These are phyloP conservation scores for Phodopus roborovskii DNA, from an alignment of 2,113 vertebrate genomes.

Conservation along the genomic window DNA sequence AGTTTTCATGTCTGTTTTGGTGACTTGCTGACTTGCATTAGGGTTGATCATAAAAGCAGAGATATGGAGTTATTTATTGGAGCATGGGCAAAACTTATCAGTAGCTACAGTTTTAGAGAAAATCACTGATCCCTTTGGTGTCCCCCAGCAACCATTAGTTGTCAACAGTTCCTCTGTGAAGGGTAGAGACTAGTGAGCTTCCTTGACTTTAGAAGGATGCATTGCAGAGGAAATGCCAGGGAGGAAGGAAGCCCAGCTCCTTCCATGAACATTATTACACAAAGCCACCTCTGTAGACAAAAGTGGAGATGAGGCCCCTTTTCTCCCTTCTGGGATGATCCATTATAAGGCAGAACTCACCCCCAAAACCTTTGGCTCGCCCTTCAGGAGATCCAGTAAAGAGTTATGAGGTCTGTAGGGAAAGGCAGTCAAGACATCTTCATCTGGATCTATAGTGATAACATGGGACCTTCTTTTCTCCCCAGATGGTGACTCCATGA, in stretches of 20 bases:
- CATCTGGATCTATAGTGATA: neutral
- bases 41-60: neutral
- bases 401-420: slow-evolving; percentile 63
- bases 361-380: slow-evolving; percentile 74
- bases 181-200: neutral
- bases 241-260: neutral
- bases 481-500: slow-evolving; percentile 47
- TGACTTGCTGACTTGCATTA: neutral
- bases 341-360: slow-evolving; percentile 56
- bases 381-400: slow-evolving; percentile 70
- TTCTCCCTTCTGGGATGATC: neutral
- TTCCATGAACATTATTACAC: neutral
- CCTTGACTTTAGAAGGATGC: neutral
- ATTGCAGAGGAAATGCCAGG: neutral
- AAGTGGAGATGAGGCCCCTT: neutral
- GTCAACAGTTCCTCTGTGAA: neutral
- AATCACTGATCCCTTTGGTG: neutral
- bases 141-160: neutral
- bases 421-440: slow-evolving; percentile 48
- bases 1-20: neutral
- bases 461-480: neutral
- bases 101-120: neutral
- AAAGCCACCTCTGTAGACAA: neutral
- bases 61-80: neutral
- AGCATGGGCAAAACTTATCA: neutral